Evolutionary conservation across 2,113 vertebrate species (phyloP), one percentile per base, ranked within the genome.

Genomic region (Sander vitreus): DNA sequence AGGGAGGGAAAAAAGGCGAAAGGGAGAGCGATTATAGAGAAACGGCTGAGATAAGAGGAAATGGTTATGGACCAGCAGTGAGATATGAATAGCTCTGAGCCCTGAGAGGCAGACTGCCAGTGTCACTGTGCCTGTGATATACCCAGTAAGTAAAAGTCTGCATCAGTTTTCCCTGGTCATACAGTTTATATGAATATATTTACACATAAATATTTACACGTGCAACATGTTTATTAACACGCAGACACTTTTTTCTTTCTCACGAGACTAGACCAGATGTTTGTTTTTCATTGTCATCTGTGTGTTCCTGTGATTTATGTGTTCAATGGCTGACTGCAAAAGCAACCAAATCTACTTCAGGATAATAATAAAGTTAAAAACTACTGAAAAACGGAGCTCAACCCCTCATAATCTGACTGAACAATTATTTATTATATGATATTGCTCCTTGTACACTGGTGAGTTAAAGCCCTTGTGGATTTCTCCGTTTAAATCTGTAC

Each of bases 51-150:
- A 92, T 91, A 87, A 89, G 85, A 84, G 33, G 58, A 83, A 83
- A 78, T 62, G 21, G 85, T 90, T 91, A 73, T 80, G 80, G 83
- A 89, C 80, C 89, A 64, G 67, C 73, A 75, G 81, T 60, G 74
- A 84, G 86, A 85, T 83, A 83, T 74, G 88, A 86, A 85, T 73
- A 73, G 59, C 83, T 89, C 76, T 54, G 69, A 88, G 78, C 48
- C 64, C 69, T 73, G 48, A 75, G 70, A 86, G 84, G 78, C 64
- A 53, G 30, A 57, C 73, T 67, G 69, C 54, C 11, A 30, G 60
- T 80, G 72, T 78, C 85, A 60, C 58, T 39, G 33, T 21, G 77
- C 55, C 69, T 71, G 48, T 53, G 79, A 85, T 60, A 87, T 57
- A 78, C 47, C 33, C 48, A 67, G 18, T 75, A 53, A 83, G 21